Conservation (phyloP, 1,140 invertebrate species). For the Andrena cerasifolii region DNA sequence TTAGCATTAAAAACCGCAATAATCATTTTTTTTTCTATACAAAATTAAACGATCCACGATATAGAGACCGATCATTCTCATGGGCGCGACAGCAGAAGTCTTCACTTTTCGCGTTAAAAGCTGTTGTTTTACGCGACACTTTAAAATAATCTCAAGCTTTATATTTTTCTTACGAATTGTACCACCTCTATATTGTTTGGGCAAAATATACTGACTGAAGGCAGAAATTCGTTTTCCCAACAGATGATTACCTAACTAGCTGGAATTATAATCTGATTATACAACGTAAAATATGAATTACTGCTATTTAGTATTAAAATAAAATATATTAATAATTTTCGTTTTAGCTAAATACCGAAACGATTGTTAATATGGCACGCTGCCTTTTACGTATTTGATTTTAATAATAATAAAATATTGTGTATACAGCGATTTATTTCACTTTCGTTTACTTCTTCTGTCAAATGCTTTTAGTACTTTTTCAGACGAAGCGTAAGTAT, state of each 20-base stretch:
- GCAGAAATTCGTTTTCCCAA: conserved; percentile 47
- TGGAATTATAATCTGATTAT: conserved; percentile 48
- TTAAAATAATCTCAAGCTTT: conserved; percentile 27
- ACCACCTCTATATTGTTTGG: conserved; percentile 56
- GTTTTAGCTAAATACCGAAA: conserved; percentile 45
- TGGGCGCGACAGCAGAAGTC: no score
- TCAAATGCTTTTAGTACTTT: conserved; percentile 18
- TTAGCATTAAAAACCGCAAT: no score
- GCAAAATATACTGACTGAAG: conserved; percentile 63
- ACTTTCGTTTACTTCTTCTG: conserved; percentile 21
- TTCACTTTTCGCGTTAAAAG: no score
- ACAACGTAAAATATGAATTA: conserved; percentile 47
- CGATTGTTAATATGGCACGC: conserved; percentile 43
- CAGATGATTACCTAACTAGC: conserved; percentile 52
- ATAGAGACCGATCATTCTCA: no score
- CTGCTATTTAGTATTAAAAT: conserved; percentile 52
- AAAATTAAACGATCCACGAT: no score
- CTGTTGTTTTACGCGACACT: no score
- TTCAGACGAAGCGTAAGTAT: neutral
- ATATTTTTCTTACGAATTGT: conserved; percentile 52
- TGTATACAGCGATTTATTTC: conserved; percentile 42
- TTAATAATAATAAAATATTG: conserved; percentile 58
- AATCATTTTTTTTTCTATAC: no score
- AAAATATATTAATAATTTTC: conserved; percentile 51
- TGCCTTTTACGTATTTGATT: conserved; percentile 58